Base-by-base conservation (phyloP, 2,888 invertebrate species). In the Troides helena region DNA sequence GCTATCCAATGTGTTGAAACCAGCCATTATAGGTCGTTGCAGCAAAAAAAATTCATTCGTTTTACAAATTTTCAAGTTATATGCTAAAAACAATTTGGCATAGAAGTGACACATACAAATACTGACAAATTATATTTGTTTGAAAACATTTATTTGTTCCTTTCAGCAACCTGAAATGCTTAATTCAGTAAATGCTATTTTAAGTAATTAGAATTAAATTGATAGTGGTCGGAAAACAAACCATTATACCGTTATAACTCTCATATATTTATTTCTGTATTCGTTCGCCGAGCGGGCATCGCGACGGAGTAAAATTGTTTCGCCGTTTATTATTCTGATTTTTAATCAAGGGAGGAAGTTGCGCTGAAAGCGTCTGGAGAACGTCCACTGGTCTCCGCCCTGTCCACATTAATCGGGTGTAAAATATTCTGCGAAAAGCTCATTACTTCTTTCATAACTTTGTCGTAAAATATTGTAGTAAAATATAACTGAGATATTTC, bases 271-370 rank as follows among this genome's bases (percentile, higher is more conserved):
- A 50, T 43, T 43, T 46, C 46, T 21, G 46, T 36, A 14, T 46
- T 62, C 46, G 46, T 25, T 62, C 25, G 12, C 25, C 30, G n/a
- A 56, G 14, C 4, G 36, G 14, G 17, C 25, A 12, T 76, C 80
- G 80, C 80, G 80, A 78, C 82, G 81, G 77, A 78, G 81, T 82
- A 83, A 88, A 87, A 89, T 88, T 89, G 87, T 90, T 88, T 87
- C 85, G 81, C 80, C 86, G 87, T 89, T 90, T 88, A 90, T 89
- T 90, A 90, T 90, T 87, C 86, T 80, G 79, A 86, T 86, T 90
- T 91, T 91, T 91, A 91, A 91, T 91, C 89, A 91, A 90, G 88
- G 84, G 85, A 85, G 85, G 84, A 77, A 83, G 81, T 80, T 78
- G 77, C 72, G 71, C 71, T 74, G 78, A 78, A 76, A 74, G 76